Evolutionary conservation across 2,113 vertebrate species (phyloP).

Genomic region (Poicephalus meyeri): DNA sequence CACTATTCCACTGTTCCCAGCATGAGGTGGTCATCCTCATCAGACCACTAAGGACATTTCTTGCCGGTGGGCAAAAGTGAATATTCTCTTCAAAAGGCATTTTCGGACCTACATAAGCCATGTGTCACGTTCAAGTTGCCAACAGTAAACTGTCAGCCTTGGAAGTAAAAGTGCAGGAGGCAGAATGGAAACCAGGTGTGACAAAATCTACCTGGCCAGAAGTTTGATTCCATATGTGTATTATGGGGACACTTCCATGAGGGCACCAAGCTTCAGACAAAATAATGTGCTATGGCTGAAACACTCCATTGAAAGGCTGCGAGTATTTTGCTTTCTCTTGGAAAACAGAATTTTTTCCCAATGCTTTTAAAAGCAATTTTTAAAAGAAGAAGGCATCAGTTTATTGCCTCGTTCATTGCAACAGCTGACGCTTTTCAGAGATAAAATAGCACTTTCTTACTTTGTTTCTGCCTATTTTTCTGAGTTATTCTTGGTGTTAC

Average conservation of each 20-base stretch:
- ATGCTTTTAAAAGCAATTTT: not conserved
- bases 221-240: not conserved
- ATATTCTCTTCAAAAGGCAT: not conserved
- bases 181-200: not conserved
- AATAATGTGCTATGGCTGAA: not conserved
- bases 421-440: not conserved
- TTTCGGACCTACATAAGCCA: not conserved
- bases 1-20: not conserved
- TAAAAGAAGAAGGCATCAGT: not conserved
- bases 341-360: not conserved
- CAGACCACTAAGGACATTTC: not conserved
- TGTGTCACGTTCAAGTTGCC: not conserved
- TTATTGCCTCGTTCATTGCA: not conserved
- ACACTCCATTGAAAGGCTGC: not conserved
- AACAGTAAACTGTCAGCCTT: not conserved
- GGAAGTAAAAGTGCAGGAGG: not conserved
- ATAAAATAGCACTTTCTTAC: not conserved
- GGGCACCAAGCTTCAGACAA: not conserved
- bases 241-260: accelerated
- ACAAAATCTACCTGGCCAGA: not conserved
- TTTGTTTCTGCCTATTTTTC: not conserved
- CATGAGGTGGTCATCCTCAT: not conserved
- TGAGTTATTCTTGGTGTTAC: not conserved
- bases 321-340: not conserved
- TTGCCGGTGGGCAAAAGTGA: not conserved